phyloP scores from a whole-genome alignment of 2,113 vertebrate genomes.

The Chaenogobius annularis region DNA sequence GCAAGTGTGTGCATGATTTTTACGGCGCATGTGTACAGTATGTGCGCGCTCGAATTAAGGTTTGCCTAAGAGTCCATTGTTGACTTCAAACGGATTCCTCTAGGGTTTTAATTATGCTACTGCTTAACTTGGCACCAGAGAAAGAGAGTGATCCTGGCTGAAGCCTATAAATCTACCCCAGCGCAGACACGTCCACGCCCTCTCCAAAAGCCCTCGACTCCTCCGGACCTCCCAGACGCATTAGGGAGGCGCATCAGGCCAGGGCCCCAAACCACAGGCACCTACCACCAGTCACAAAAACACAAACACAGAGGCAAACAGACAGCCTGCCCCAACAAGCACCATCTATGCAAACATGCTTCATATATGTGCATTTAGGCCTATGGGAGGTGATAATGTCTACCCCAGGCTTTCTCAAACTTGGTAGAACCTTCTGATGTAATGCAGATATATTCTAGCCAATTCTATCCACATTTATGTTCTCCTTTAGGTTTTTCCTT shows the following conservation, averaged over 20 bases:
- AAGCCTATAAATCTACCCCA: constrained; percentile 78
- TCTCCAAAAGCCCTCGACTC: constrained; percentile 75
- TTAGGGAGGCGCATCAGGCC: constrained; percentile 60
- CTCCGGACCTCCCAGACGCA: constrained; percentile 78
- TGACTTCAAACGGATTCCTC: constrained; percentile 79
- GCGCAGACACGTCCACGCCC: constrained; percentile 76
- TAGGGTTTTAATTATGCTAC: constrained; percentile 82
- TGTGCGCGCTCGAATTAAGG: constrained; percentile 63
- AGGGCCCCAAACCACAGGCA: constrained; percentile 58
- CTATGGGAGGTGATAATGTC: neutral
- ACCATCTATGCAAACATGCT: neutral
- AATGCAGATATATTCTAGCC: too few relatives aligned
- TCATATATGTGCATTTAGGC: neutral
- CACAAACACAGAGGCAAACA: constrained; percentile 42
- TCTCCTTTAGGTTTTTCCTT: too few relatives aligned
- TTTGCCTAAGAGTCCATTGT: constrained; percentile 74
- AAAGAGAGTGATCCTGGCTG: constrained; percentile 77
- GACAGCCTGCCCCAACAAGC: constrained; percentile 40
- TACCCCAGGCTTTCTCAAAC: too few relatives aligned
- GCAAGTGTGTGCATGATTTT: constrained; percentile 37
- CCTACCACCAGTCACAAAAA: constrained; percentile 45
- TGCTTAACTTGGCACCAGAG: constrained; percentile 82
- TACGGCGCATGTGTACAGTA: constrained; percentile 45
- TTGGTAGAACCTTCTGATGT: too few relatives aligned
- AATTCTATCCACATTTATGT: too few relatives aligned